A percentile compares a stretch with the other conserved stretches of the same genome.
These are phyloP conservation scores for Mythimna ferrago DNA, from an alignment of 2,888 invertebrate species.

Conservation along the genomic window DNA sequence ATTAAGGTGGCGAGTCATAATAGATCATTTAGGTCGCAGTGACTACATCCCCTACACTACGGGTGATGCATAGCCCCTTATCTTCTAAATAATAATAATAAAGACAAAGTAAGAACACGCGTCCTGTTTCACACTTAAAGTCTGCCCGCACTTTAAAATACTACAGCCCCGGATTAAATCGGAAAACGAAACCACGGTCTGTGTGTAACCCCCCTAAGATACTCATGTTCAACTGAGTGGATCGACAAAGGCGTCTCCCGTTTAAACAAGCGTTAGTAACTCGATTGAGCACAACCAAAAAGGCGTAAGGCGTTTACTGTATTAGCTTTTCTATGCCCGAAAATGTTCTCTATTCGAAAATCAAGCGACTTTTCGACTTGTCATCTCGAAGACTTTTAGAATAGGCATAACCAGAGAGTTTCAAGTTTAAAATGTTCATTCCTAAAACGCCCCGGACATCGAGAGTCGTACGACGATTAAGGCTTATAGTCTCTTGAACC, in stretches of 20 bases:
- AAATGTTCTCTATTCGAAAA: slow-evolving; percentile 28
- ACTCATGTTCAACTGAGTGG: slow-evolving; percentile 66
- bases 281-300: slow-evolving; percentile 74
- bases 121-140: background rate
- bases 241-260: slow-evolving; percentile 72
- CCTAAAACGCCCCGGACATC: too few species aligned
- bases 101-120: background rate
- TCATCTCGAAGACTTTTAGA: slow-evolving; percentile 1
- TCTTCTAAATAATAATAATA: too few species aligned
- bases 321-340: slow-evolving; percentile 50
- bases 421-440: too few species aligned
- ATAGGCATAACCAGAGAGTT: background rate
- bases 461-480: too few species aligned
- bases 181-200: slow-evolving; percentile 20
- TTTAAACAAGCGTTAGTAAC: slow-evolving; percentile 77
- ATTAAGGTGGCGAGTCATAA: too few species aligned
- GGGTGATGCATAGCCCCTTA: too few species aligned
- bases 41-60: too few species aligned
- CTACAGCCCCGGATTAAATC: slow-evolving; percentile 31
- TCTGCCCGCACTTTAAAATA: background rate
- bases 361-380: slow-evolving; percentile 22
- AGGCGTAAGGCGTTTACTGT: slow-evolving; percentile 63
- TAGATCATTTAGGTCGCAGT: too few species aligned
- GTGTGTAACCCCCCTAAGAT: slow-evolving; percentile 62
- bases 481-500: too few species aligned